These are phyloP conservation scores for Chymomyza fuscimana DNA, from an alignment of 2,888 invertebrate species.

Conservation along the genomic window DNA sequence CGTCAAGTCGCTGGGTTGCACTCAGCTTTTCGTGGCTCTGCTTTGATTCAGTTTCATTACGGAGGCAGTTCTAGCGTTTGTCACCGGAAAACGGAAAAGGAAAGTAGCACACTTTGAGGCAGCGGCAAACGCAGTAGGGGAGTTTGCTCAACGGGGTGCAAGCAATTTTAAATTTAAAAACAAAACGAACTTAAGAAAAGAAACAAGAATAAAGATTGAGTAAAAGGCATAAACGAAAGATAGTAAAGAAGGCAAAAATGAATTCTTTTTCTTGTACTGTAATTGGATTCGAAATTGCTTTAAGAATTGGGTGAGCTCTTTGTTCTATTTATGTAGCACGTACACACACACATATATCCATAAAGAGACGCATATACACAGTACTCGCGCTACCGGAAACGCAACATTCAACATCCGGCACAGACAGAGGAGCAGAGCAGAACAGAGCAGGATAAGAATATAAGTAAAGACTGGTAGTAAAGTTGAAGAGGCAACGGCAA, in stretches of 20 bases:
- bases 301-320: constrained; percentile 45
- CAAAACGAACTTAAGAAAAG: constrained; percentile 43
- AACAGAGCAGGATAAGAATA: not conserved
- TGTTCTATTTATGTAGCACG: constrained; percentile 26
- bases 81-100: constrained; percentile 32
- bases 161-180: constrained; percentile 59
- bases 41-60: not conserved
- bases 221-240: constrained; percentile 4
- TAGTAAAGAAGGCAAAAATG: constrained; percentile 11
- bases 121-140: not conserved
- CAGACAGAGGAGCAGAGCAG: constrained; percentile 31
- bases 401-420: constrained; percentile 65
- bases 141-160: constrained; percentile 45
- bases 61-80: constrained; percentile 29
- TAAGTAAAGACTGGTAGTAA: constrained; percentile 9
- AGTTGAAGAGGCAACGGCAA: constrained; percentile 29
- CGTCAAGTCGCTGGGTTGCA: not conserved
- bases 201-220: constrained; percentile 15
- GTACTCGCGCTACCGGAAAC: constrained; percentile 45
- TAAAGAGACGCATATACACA: constrained; percentile 23
- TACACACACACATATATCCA: constrained; percentile 46
- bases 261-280: constrained; percentile 35
- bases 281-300: constrained; percentile 45
- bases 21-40: not conserved
- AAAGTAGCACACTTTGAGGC: constrained; percentile 41